phyloP scores from a whole-genome alignment of 2,888 invertebrate species.

The Pyrocoelia pectoralis region DNA sequence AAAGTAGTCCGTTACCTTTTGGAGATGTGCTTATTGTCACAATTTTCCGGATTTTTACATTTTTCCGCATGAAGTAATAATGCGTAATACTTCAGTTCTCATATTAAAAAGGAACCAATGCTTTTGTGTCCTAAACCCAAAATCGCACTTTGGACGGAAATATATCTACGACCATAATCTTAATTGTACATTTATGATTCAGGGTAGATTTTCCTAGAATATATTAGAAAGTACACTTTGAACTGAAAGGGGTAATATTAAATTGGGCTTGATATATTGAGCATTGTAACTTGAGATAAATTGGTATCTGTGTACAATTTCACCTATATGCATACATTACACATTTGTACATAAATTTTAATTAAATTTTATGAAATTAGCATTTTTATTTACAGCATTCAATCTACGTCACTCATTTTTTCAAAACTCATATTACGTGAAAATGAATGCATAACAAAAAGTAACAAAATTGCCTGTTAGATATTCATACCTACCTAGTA shows the following conservation, averaged over 20 bases:
- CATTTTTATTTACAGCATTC: background rate
- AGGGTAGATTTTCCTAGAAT: background rate
- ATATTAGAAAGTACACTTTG: constrained; percentile 3
- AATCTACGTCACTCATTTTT: background rate
- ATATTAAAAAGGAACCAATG: background rate
- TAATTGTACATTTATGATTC: constrained; percentile 4
- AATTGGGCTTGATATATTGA: background rate
- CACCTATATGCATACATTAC: background rate
- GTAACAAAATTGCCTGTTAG: constrained; percentile 2
- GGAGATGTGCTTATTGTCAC: too few relatives aligned
- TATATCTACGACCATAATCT: background rate
- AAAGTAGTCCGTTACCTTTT: too few relatives aligned
- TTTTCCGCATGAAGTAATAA: background rate
- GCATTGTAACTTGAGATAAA: background rate
- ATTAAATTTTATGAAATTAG: background rate
- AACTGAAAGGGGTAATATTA: background rate
- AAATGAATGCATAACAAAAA: background rate
- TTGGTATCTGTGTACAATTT: background rate
- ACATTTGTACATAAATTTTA: background rate
- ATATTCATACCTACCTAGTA: constrained; percentile 6
- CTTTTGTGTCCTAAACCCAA: background rate
- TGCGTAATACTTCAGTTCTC: background rate
- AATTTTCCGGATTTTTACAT: background rate
- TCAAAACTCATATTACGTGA: background rate
- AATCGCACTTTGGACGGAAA: background rate